These are phyloP conservation scores for Melanchra persicariae DNA, from an alignment of 2,888 invertebrate genomes.

Conservation along the genomic window DNA sequence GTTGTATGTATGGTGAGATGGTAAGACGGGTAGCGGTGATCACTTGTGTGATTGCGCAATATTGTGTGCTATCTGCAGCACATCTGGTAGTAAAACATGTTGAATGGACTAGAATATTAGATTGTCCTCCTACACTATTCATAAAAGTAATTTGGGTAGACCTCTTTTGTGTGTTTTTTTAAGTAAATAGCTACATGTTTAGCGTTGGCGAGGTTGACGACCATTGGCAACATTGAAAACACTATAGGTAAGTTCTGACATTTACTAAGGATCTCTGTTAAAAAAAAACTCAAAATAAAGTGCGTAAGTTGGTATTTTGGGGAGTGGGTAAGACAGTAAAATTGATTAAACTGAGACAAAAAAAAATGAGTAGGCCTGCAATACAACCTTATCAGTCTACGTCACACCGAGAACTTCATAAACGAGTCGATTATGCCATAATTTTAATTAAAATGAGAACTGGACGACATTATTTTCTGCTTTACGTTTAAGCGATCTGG, in stretches of 20 bases:
- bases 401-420: constrained; percentile 20
- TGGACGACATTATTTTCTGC: constrained; percentile 52
- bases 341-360: not conserved
- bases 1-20: constrained; percentile 55
- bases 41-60: constrained; percentile 30
- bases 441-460: constrained; percentile 39
- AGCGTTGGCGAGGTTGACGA: too few species aligned
- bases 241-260: too few species aligned
- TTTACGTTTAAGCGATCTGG: constrained; percentile 55
- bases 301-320: not conserved
- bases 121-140: not conserved
- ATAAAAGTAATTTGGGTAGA: not conserved
- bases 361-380: not conserved
- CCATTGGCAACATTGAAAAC: too few species aligned
- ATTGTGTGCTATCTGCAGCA: constrained; percentile 1
- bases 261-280: too few species aligned
- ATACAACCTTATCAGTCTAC: not conserved
- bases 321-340: not conserved
- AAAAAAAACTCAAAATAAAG: not conserved
- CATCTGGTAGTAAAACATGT: constrained; percentile 28
- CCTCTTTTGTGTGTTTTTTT: too few species aligned
- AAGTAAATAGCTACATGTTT: too few species aligned
- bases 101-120: constrained; percentile 19
- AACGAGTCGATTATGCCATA: constrained; percentile 55
- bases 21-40: constrained; percentile 59